These are phyloP conservation scores for Cepaea hortensis DNA, from an alignment of 2,888 invertebrate genomes.

Conservation along the genomic window DNA sequence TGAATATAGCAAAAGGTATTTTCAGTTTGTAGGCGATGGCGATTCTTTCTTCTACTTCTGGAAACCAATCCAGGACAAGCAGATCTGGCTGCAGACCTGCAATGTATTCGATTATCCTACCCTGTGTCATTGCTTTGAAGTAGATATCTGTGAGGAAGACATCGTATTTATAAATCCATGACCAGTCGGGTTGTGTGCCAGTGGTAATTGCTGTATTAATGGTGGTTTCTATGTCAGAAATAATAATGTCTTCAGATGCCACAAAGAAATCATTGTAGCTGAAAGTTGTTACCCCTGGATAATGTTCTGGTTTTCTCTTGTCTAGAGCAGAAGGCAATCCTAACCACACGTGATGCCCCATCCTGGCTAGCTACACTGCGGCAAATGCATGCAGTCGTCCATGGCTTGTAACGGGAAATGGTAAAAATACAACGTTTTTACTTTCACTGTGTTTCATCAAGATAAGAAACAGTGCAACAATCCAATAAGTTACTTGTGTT, in stretches of 20 bases:
- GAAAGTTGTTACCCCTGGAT: background rate
- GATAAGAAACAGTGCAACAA: background rate
- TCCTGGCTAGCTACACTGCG: constrained; percentile 7
- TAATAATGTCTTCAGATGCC: background rate
- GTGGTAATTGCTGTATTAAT: background rate
- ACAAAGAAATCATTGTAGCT: background rate
- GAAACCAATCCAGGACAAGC: background rate
- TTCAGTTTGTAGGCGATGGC: background rate
- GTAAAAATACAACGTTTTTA: constrained; percentile 17
- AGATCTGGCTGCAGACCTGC: background rate
- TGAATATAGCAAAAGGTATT: background rate
- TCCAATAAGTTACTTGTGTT: background rate
- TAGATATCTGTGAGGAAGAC: background rate
- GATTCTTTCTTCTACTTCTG: background rate
- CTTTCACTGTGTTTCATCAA: background rate
- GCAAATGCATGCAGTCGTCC: background rate
- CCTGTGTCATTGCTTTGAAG: background rate
- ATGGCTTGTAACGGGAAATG: constrained; percentile 6
- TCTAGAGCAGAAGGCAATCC: background rate
- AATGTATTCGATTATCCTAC: background rate
- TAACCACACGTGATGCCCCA: background rate
- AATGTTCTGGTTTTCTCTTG: constrained; percentile 2
- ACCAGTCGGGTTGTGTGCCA: background rate
- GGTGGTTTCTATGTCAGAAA: background rate
- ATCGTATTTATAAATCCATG: background rate